Base-by-base conservation (phyloP, 2,797 vertebrate genomes). In the Otolemur crassicaudatus region DNA sequence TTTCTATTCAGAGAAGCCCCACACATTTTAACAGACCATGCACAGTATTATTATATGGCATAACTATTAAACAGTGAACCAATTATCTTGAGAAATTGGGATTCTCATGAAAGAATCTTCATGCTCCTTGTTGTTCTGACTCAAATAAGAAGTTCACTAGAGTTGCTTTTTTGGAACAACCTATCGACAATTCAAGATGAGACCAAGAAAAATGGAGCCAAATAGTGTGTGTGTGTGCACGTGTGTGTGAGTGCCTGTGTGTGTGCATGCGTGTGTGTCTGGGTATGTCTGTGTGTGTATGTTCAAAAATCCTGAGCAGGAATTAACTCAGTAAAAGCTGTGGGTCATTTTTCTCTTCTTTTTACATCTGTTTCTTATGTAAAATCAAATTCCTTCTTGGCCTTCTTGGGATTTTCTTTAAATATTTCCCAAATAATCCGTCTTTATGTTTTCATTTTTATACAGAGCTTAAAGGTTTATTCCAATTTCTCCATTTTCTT, bases 401-500 rank as follows among this genome's bases (percentile, higher is more conserved):
- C 83, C 19, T 87, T 87, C 13, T 82, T 94, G 22, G 27, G 14
- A 60, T 79, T 96, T 98, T 97, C 90, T 85, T 85, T 95, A 97
- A 43, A 84, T 76, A 91, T 89, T 96, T 95, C 77, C 91, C 94
- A 91, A 97, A 92, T 70, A 94, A 97, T 95, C 92, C 95, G 84
- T 88, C 76, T 89, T 60, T 73, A 46, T 43, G 43, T 73, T 94
- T 92, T 65, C 56, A 56, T 88, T 11, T 92, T 98, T 95, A 96
- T 31, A 95, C 23, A 56, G 8, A 95, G 77, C 63, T 93, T 95
- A 86, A 95, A 97, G 81, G 94, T 97, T 96, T 97, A 97, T 97
- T 98, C 97, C 87, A 97, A 97, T 96, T 96, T 96, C 96, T 97
- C 69, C 69, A 90, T 92, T 98, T 97, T 98, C 88, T 76, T 81